Evolutionary conservation across 2,113 vertebrate species (phyloP), one percentile per base, ranked within the genome.

Genomic region (Lanius ludovicianus): DNA sequence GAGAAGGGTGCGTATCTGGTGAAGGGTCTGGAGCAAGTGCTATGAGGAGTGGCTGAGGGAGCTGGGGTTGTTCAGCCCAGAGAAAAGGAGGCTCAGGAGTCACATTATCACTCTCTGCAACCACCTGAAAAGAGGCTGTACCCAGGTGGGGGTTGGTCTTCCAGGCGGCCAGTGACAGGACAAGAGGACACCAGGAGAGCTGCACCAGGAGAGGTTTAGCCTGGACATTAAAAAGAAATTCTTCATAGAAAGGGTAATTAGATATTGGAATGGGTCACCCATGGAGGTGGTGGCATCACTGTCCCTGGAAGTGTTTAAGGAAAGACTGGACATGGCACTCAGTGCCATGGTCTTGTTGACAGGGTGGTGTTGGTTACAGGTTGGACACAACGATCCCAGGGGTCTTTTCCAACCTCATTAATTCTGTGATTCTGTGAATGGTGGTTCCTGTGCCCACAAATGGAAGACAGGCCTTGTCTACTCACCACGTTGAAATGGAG

Each of bases 1-100:
- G 17, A 31, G n/a, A 27, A 41, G 25, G 30, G 8, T 25, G 1
- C 0, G 0, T 27, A 53, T 2, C 41, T 31, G 28, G 25, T 69
- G 47, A 47, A 76, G 17, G 9, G 8, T 59, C 15, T 75, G n/a
- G 41, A 69, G 4, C 17, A 27, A 9, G 17, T 47, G 25, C n/a
- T 68, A 0, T 39, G 22, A 41, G 25, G 8, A 76, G 14, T 21
- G 15, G 39, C 62, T 68, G 70, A 18, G 0, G 4, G 39, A 75
- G 16, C 28, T 53, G 24, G 13, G 13, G 4, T 0, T 69, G 17
- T 62, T 83, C 7, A 76, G n/a, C 25, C 17, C 62, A 15, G 41
- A 41, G 24, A 30, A 68, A 21, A 68, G n/a, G 30, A 55, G 41
- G 25, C 14, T 76, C 5, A 11, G 13, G 39, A 11, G 2, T 18